Evolutionary conservation across 2,888 invertebrate genomes (phyloP).

Genomic region (Chloroclystis v-ata): DNA sequence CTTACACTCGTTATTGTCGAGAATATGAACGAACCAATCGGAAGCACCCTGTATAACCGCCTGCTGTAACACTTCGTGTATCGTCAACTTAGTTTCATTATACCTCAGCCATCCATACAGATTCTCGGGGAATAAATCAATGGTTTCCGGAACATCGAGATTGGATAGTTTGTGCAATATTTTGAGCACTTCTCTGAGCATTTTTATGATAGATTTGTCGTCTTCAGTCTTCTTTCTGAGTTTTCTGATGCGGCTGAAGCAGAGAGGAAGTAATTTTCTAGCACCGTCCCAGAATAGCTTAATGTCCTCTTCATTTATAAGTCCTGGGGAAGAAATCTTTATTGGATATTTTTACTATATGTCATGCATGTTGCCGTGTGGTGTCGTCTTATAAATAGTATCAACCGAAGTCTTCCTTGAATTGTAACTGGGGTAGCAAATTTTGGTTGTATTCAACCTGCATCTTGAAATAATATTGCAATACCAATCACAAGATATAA

Average conservation of each 20-base stretch:
- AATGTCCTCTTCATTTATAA: constrained; percentile 76
- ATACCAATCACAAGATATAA: no score
- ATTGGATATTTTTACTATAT: no score
- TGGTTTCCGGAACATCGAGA: constrained; percentile 78
- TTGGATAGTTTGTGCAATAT: constrained; percentile 81
- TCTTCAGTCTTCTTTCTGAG: constrained; percentile 84
- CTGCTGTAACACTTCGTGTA: constrained; percentile 81
- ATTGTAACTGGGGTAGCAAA: no score
- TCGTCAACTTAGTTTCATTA: constrained; percentile 67
- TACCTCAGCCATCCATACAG: constrained; percentile 82
- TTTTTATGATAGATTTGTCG: constrained; percentile 84
- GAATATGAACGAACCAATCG: constrained; percentile 88
- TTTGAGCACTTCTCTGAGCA: constrained; percentile 84
- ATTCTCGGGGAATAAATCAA: constrained; percentile 83
- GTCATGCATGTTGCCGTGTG: no score
- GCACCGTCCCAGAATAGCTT: constrained; percentile 90
- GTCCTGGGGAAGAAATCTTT: constrained; percentile 43
- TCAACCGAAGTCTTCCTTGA: no score
- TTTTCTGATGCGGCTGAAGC: constrained; percentile 85
- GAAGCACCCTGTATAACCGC: constrained; percentile 86
- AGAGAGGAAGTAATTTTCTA: constrained; percentile 86
- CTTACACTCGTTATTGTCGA: constrained; percentile 82
- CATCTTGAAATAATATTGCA: no score
- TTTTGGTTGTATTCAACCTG: no score
- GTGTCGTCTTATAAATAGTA: no score